Evolutionary conservation across 2,797 vertebrate genomes (phyloP), one percentile per base, ranked within the genome.

Genomic region (Oophaga sylvatica): DNA sequence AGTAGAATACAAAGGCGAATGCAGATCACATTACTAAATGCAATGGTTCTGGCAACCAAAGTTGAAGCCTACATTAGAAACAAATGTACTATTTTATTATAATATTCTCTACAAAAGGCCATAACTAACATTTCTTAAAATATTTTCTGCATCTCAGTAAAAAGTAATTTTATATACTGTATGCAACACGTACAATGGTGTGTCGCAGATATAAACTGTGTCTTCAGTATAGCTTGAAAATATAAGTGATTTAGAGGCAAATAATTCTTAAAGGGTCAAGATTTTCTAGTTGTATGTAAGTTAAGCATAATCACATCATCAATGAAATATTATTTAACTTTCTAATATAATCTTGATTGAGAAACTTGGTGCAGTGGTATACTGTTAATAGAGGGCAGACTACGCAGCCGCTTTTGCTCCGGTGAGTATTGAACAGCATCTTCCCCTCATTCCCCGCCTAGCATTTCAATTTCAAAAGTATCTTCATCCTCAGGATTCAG

Each of bases 21-120:
- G 22, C 10, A 63, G 76, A 80, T 81, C 77, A 68, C 3, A 31
- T 88, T 88, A 80, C 87, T 75, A 80, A 75, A 75, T 26, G 77
- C n/a, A 85, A 59, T 26, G 2, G 29, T 35, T 41, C 73, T 75
- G 19, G 29, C 68, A 88, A 75, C 67, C 65, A 79, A 60, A 83
- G 53, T 70, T 62, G 70, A 79, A 80, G 45, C 22, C 26, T 70
- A 19, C 81, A 84, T 84, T 84, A 62, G 16, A 84, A 83, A 79
- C 56, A 83, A 87, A 87, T 62, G 45, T 79, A 10, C 22, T 45
- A 13, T 73, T 80, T 78, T 79, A 79, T 57, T 60, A n/a, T 17
- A 85, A 15, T 53, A 13, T n/a, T 48, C 41, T 29, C 16, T 83
- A 26, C 62, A 48, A 29, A 60, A 83, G 20, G 53, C 53, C 75